Evolutionary conservation across 2,797 vertebrate genomes (phyloP).

Genomic region (Taeniopygia guttata): DNA sequence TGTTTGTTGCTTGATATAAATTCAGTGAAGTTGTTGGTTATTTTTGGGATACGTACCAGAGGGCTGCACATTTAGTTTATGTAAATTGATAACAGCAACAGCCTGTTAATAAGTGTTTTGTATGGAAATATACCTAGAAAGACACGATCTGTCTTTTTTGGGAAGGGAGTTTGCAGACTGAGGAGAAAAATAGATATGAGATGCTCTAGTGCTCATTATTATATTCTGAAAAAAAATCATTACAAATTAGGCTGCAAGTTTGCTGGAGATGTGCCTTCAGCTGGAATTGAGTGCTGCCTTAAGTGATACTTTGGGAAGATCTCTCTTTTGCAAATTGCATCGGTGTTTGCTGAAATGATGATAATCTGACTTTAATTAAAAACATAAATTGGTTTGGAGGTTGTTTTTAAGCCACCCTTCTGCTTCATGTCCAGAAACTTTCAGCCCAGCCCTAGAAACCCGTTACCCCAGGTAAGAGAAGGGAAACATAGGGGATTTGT

Average conservation of each 20-base stretch:
- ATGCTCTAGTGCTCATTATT: conserved; percentile 51
- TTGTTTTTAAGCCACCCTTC: conserved; percentile 26
- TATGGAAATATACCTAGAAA: conserved; percentile 72
- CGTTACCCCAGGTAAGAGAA: background rate
- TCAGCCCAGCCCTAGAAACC: background rate
- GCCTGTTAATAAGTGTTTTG: conserved; percentile 70
- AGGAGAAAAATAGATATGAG: conserved; percentile 43
- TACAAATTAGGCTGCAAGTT: conserved; percentile 48
- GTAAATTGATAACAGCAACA: conserved; percentile 74
- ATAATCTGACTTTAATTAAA: conserved; percentile 64
- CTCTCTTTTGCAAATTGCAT: conserved; percentile 57
- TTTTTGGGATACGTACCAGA: conserved; percentile 73
- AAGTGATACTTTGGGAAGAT: conserved; percentile 47
- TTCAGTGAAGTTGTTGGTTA: conserved; percentile 73
- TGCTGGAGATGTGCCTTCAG: background rate
- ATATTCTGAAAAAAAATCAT: conserved; percentile 32
- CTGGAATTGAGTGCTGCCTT: conserved; percentile 48
- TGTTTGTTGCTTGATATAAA: conserved; percentile 72
- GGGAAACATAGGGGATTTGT: background rate
- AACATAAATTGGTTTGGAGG: conserved; percentile 39
- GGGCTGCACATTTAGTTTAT: conserved; percentile 71
- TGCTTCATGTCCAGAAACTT: conserved; percentile 19
- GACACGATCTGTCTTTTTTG: conserved; percentile 60
- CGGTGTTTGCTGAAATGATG: conserved; percentile 44
- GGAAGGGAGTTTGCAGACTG: conserved; percentile 63